Percentiles rank a stretch among this genome's conserved stretches.
Conservation (phyloP, 37 sponge, comb jelly and placozoan species). For the Eunapius fragilis region DNA sequence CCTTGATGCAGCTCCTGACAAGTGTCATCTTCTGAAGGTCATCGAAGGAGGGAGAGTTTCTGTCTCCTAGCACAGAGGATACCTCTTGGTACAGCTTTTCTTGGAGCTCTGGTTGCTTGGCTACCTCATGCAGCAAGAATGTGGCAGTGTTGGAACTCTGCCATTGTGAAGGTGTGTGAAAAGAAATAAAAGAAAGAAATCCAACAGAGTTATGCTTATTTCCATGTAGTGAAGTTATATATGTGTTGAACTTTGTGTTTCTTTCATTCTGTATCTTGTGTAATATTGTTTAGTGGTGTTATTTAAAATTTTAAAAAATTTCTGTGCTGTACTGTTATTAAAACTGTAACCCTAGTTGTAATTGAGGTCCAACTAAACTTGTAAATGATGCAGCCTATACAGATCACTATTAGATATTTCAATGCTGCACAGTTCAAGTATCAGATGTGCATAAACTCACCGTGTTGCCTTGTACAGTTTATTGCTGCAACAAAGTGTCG, state of each 20-base stretch:
- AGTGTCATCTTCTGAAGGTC: slow-evolving; percentile 26
- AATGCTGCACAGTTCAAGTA: not conserved
- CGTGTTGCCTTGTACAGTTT: not conserved
- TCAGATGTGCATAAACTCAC: not conserved
- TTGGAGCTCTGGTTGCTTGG: slow-evolving; percentile 40
- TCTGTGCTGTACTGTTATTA: too few species aligned
- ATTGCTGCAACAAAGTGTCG: not conserved
- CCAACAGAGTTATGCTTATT: not conserved
- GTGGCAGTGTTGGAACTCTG: slow-evolving; percentile 43
- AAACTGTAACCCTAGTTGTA: too few species aligned
- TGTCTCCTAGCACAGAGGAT: not conserved
- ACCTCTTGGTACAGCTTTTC: slow-evolving; percentile 39
- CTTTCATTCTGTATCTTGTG: too few species aligned
- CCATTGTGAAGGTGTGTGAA: not conserved
- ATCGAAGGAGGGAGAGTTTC: slow-evolving; percentile 7
- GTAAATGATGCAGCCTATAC: too few species aligned
- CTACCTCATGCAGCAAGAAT: slow-evolving; percentile 47
- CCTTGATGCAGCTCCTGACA: slow-evolving; percentile 38
- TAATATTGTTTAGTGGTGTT: too few species aligned
- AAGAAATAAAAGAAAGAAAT: too few species aligned
- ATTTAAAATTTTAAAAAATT: too few species aligned
- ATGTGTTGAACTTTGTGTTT: too few species aligned
- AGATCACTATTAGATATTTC: too few species aligned
- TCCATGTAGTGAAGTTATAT: not conserved
- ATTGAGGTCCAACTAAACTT: too few species aligned